Evolutionary conservation across 2,113 vertebrate species (phyloP).

Genomic region (Otis tarda): DNA sequence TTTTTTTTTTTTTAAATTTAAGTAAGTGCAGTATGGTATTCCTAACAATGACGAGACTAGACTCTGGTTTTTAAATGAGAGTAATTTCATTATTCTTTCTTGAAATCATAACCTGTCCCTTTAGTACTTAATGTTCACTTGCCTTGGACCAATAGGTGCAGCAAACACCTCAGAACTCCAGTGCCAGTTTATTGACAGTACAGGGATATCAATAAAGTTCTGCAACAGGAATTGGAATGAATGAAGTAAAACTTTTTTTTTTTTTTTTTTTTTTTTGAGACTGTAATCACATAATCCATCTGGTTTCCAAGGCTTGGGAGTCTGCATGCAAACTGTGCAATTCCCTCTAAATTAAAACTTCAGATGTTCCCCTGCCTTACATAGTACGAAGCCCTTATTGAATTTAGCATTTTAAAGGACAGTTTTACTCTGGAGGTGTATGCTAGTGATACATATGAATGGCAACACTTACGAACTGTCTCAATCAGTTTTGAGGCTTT

Average conservation of each 20-base stretch:
- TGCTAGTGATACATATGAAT: neutral
- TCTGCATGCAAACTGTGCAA: neutral
- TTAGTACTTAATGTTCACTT: neutral
- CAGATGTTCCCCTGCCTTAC: neutral
- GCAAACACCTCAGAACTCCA: neutral
- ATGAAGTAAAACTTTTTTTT: neutral
- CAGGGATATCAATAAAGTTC: rapidly evolving
- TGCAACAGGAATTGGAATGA: rapidly evolving
- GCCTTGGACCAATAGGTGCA: neutral
- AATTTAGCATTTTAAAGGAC: neutral
- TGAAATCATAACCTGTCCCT: neutral
- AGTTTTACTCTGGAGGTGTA: neutral
- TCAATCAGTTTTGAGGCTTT: neutral
- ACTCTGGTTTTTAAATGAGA: neutral
- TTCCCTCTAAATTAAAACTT: neutral
- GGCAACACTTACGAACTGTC: neutral
- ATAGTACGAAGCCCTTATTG: neutral
- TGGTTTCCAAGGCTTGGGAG: neutral
- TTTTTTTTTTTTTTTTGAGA: neutral
- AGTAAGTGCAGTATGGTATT: neutral
- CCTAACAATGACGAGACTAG: neutral
- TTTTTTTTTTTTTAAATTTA: neutral
- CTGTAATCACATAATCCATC: neutral
- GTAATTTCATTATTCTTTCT: neutral
- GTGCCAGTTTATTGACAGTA: rapidly evolving